phyloP scores from a whole-genome alignment of 2,113 vertebrate species.

The Mesembrinibis cayennensis region DNA sequence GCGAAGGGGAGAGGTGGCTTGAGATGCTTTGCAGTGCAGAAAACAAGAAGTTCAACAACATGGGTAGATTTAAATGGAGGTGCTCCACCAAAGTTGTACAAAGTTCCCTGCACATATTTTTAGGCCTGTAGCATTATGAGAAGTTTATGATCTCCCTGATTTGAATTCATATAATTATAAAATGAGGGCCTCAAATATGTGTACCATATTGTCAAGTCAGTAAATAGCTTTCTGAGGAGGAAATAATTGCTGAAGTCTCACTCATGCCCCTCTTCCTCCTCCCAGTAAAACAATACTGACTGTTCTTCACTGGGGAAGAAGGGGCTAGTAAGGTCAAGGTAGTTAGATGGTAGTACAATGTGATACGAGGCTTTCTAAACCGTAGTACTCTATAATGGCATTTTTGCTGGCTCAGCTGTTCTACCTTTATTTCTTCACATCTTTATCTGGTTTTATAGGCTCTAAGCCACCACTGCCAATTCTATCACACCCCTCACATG shows the following conservation, averaged over 20 bases:
- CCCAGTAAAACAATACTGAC: background rate
- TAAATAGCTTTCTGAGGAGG: background rate
- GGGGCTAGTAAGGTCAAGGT: background rate
- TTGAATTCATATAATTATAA: background rate
- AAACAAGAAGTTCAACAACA: background rate
- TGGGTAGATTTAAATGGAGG: background rate
- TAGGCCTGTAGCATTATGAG: background rate
- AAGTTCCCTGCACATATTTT: background rate
- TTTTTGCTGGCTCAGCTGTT: background rate
- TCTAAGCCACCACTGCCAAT: background rate
- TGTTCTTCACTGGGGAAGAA: background rate
- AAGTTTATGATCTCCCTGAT: background rate
- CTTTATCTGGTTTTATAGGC: background rate
- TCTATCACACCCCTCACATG: background rate
- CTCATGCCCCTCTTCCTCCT: background rate
- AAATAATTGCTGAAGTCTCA: background rate
- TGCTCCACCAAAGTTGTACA: background rate
- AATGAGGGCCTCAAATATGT: background rate
- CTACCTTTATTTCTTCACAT: background rate
- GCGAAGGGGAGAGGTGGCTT: background rate
- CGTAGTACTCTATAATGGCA: background rate
- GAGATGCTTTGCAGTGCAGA: background rate
- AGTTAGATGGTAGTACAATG: background rate
- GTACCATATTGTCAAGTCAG: background rate
- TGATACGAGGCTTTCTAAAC: background rate